phyloP scores from a whole-genome alignment of 2,797 vertebrate genomes.

The Girardinus metallicus region DNA sequence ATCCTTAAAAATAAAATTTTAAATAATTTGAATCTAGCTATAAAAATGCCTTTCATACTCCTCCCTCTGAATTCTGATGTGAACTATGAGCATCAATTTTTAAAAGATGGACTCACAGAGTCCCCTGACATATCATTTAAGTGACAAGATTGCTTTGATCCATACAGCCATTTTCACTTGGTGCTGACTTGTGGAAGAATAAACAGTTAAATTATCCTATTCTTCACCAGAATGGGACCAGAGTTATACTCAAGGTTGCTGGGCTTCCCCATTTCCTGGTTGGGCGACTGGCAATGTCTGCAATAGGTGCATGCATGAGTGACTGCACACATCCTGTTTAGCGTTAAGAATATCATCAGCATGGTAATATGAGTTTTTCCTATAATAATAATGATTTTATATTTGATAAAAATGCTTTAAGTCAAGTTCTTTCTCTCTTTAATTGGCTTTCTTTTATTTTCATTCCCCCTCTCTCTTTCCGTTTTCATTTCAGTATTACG shows the following conservation, averaged over 20 bases:
- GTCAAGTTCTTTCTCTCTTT: neutral
- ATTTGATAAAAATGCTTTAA: neutral
- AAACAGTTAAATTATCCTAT: slow-evolving; percentile 54
- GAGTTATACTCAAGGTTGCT: slow-evolving; percentile 46
- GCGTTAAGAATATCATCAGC: slow-evolving; percentile 38
- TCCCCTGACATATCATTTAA: slow-evolving; percentile 43
- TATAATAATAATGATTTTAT: neutral
- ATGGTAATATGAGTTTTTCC: slow-evolving; percentile 24
- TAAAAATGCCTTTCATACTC: slow-evolving; percentile 13
- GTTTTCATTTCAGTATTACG: slow-evolving; percentile 53
- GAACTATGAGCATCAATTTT: slow-evolving; percentile 36
- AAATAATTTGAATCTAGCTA: slow-evolving; percentile 13
- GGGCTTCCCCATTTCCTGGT: slow-evolving; percentile 36
- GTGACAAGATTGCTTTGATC: slow-evolving; percentile 48
- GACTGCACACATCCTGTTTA: slow-evolving; percentile 35
- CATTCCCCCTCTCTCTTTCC: slow-evolving; percentile 16
- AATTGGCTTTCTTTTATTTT: slow-evolving; percentile 44
- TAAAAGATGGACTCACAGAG: slow-evolving; percentile 43
- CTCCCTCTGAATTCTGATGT: slow-evolving; percentile 32
- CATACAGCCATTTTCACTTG: slow-evolving; percentile 55
- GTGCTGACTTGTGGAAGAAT: slow-evolving; percentile 51
- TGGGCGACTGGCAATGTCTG: slow-evolving; percentile 15
- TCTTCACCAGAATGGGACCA: slow-evolving; percentile 62
- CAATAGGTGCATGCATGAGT: slow-evolving; percentile 43
- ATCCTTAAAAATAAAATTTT: neutral